These are phyloP conservation scores for Egretta garzetta DNA, from an alignment of 2,113 vertebrate species.

Conservation along the genomic window DNA sequence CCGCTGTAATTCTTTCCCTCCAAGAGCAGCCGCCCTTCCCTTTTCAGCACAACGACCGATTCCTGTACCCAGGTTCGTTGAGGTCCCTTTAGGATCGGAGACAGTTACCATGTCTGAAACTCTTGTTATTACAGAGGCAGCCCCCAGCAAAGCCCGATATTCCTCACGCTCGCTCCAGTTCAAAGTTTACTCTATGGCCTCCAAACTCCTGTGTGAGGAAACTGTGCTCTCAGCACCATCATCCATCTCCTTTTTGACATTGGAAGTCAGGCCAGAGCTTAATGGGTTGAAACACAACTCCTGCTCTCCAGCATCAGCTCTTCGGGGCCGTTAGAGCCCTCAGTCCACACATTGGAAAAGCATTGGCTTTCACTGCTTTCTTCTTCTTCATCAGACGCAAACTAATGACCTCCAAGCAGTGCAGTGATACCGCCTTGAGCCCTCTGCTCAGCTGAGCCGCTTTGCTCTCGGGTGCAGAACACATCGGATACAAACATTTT, in stretches of 20 bases:
- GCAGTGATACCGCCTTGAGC: slow-evolving; percentile 55
- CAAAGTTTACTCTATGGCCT: neutral
- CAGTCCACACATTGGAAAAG: slow-evolving; percentile 51
- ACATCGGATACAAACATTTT: slow-evolving; percentile 17
- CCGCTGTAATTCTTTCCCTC: fast-evolving
- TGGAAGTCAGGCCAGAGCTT: slow-evolving; percentile 61
- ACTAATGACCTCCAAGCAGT: slow-evolving; percentile 73
- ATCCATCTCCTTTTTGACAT: slow-evolving; percentile 70
- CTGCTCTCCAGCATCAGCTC: slow-evolving; percentile 56
- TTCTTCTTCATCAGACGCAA: slow-evolving; percentile 26
- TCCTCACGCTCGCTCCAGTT: neutral
- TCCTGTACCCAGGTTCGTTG: neutral
- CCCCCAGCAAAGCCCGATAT: neutral
- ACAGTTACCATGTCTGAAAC: neutral
- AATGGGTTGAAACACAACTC: slow-evolving; percentile 68
- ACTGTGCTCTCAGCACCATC: slow-evolving; percentile 10
- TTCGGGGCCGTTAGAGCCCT: slow-evolving; percentile 60
- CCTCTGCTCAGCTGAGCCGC: neutral
- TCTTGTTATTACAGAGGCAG: neutral
- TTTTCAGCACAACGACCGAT: neutral
- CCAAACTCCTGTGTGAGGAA: neutral
- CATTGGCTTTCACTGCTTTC: slow-evolving; percentile 64
- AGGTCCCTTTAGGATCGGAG: neutral
- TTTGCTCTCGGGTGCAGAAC: slow-evolving; percentile 25
- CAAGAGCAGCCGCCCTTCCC: neutral